Conservation (phyloP, 2,888 invertebrate species). For the Archips crataeganus region DNA sequence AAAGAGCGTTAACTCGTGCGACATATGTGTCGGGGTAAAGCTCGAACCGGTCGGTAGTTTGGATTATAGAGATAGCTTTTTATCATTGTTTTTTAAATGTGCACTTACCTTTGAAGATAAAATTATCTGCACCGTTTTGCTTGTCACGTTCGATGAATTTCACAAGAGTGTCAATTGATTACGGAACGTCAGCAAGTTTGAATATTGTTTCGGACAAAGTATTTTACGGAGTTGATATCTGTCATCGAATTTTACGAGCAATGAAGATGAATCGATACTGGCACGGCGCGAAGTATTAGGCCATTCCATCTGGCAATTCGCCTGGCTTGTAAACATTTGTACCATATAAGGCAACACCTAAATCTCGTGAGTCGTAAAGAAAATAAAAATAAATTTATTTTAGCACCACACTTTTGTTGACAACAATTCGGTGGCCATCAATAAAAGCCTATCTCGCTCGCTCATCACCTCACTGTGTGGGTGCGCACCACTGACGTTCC, state of each 20-base stretch:
- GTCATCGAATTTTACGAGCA: conserved; percentile 48
- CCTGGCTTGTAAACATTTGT: conserved; percentile 37
- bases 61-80: conserved; percentile 53
- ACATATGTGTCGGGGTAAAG: conserved; percentile 70
- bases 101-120: conserved; percentile 43
- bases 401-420: conserved; percentile 68
- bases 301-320: conserved; percentile 47
- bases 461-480: conserved; percentile 66
- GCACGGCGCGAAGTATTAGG: conserved; percentile 40
- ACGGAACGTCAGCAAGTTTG: conserved; percentile 23
- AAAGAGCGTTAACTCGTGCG: conserved; percentile 78
- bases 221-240: conserved; percentile 46
- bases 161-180: conserved; percentile 37
- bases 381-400: conserved; percentile 48
- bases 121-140: conserved; percentile 36
- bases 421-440: conserved; percentile 77
- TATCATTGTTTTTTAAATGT: conserved; percentile 46
- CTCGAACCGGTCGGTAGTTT: conserved; percentile 55
- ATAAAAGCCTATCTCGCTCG: conserved; percentile 73
- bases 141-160: conserved; percentile 31
- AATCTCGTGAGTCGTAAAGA: conserved; percentile 31
- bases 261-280: conserved; percentile 51
- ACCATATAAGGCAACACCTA: conserved; percentile 36
- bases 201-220: conserved; percentile 43
- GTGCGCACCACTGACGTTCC: conserved; percentile 59